Evolutionary conservation across 1,140 invertebrate species (phyloP), one percentile per base, ranked within the genome.

Genomic region (Parasteatoda tepidariorum): DNA sequence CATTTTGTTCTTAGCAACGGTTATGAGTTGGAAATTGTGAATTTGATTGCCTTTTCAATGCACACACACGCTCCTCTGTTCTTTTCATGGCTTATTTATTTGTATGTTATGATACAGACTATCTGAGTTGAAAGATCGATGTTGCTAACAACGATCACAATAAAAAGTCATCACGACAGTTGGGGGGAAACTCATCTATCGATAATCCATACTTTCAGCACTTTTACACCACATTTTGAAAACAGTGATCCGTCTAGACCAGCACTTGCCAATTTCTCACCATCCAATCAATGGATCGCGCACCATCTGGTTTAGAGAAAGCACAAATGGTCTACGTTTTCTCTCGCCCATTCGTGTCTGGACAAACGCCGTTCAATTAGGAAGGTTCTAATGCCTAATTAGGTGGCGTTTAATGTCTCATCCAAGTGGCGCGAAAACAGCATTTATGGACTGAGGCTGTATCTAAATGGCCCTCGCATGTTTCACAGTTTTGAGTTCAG

Each of bases 391-490:
- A 79, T 79, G 64, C 62, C 75, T 79, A 67, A 79, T 79, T 79
- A 79, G 62, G 28, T 38, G 28, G 62, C 34, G 75, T 79, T 79
- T 79, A 79, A 79, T 79, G 75, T 31, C 26, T 41, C 62, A 59
- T 79, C 62, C 62, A 48, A 64, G 38, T 57, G n/a, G 75, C 75
- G 75, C 68, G 75, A 79, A 79, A 79, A 79, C 75, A 68, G 61
- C 75, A 34, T 54, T 79, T 79, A 79, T 22, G 71, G 33, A 7
- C 55, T 22, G 9, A 18, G 13, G 22, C 22, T 26, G 62, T 41
- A 75, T 61, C 71, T 75, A n/a, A 30, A 61, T 38, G 55, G 71
- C 18, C 57, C 31, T 33, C 70, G 9, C 38, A 48, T n/a, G n/a
- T n/a, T n/a, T n/a, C n/a, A n/a, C n/a, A n/a, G n/a, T n/a, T n/a